phyloP scores from a whole-genome alignment of 2,888 invertebrate species.

The Dichetophora obliterata region DNA sequence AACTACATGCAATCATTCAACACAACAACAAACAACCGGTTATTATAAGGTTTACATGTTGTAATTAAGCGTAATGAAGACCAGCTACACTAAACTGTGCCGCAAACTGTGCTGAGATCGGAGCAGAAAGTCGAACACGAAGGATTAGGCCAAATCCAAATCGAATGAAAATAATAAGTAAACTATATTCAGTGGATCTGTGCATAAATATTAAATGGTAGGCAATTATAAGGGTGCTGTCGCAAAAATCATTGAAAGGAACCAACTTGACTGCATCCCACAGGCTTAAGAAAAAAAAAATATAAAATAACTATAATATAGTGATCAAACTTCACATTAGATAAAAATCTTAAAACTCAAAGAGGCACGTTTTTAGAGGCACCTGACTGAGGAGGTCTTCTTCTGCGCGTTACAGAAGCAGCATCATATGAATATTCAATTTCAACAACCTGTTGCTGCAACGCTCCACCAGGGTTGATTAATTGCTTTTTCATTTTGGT shows the following conservation, averaged over 20 bases:
- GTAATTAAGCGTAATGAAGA: slow-evolving; percentile 40
- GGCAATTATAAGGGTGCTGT: no score
- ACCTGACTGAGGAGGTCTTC: background rate
- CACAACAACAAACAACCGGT: slow-evolving; percentile 21
- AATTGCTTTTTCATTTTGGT: no score
- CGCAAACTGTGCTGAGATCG: slow-evolving; percentile 24
- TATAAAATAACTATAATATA: background rate
- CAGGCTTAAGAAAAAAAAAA: no score
- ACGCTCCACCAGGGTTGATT: no score
- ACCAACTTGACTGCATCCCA: no score
- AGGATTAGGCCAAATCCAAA: no score
- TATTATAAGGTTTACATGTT: slow-evolving; percentile 37
- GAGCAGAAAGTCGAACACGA: background rate
- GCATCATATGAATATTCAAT: background rate
- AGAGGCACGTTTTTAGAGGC: background rate
- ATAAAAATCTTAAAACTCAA: background rate
- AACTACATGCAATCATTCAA: background rate
- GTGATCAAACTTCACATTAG: background rate
- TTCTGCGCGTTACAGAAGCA: no score
- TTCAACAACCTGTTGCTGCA: background rate
- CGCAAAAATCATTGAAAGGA: no score
- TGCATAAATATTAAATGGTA: no score
- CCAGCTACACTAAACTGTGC: slow-evolving; percentile 37
- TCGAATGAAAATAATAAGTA: no score
- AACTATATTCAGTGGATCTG: no score